These are phyloP conservation scores for Sipha maydis DNA, from an alignment of 2,888 invertebrate species.

Conservation along the genomic window DNA sequence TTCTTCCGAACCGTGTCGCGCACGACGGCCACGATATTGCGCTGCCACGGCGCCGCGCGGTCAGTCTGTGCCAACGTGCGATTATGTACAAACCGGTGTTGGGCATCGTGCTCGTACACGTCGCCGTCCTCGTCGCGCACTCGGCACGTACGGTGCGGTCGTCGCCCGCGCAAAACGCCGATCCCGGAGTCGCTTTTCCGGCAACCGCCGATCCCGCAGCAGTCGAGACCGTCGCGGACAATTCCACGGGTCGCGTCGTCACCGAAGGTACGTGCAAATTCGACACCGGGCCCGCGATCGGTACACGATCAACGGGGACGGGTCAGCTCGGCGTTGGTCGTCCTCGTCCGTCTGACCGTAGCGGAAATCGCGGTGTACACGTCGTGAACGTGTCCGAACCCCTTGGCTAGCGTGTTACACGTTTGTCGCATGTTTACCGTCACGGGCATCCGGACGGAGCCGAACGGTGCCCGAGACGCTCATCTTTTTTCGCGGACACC, in stretches of 20 bases:
- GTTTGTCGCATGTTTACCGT: no score
- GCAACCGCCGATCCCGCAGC: neutral
- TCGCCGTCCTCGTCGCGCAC: conserved; percentile 44
- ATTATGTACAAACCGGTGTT: conserved; percentile 60
- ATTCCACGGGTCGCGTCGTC: neutral
- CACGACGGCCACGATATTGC: neutral
- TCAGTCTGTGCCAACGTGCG: conserved; percentile 55
- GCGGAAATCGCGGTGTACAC: no score
- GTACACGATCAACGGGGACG: no score
- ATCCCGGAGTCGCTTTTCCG: neutral
- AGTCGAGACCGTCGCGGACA: neutral
- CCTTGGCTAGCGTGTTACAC: no score
- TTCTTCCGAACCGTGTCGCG: no score
- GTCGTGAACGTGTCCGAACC: no score
- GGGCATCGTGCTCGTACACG: conserved; percentile 50
- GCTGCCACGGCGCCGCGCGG: conserved; percentile 20
- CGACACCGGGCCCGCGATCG: no score
- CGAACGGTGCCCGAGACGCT: no score
- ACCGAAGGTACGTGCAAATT: neutral
- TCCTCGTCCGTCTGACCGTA: no score
- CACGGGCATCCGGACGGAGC: no score
- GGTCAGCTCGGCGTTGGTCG: no score
- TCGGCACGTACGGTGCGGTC: conserved; percentile 28
- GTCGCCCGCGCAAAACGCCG: neutral
- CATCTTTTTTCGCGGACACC: no score